These are phyloP conservation scores for Dromococcyx pavoninus DNA, from an alignment of 2,797 vertebrate genomes.

Conservation along the genomic window DNA sequence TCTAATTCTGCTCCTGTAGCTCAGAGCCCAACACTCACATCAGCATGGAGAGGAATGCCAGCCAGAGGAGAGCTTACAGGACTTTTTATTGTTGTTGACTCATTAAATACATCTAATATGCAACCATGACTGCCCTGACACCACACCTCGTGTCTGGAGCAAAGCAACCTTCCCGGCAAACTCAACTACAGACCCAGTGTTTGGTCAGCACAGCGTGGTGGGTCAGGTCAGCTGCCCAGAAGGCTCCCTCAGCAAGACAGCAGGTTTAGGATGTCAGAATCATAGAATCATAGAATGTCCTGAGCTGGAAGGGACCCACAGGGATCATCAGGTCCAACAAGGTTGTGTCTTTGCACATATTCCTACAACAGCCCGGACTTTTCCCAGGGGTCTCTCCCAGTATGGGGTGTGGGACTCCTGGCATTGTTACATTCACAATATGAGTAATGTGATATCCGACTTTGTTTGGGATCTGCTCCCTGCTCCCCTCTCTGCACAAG, in stretches of 20 bases:
- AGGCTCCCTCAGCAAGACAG: neutral
- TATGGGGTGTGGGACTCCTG: neutral
- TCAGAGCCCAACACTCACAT: neutral
- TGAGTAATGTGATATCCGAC: neutral
- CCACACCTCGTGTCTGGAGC: neutral
- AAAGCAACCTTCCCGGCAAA: neutral
- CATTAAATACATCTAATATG: neutral
- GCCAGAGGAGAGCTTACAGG: neutral
- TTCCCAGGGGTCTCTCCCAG: neutral
- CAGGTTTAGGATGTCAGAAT: neutral
- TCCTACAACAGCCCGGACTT: neutral
- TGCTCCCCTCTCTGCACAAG: neutral
- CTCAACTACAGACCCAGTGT: neutral
- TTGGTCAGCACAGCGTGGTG: neutral
- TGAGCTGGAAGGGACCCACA: no score
- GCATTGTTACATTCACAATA: no score
- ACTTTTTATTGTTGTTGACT: neutral
- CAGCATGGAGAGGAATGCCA: neutral
- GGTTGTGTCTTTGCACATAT: neutral
- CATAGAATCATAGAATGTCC: no score
- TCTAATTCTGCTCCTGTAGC: neutral
- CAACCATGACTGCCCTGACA: neutral
- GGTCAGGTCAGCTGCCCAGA: neutral
- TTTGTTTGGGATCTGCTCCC: neutral
- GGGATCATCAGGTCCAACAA: no score